Percentiles rank a stretch among this genome's conserved stretches.
These are phyloP conservation scores for Clostera curtula DNA, from an alignment of 2,888 invertebrate genomes.

Conservation along the genomic window DNA sequence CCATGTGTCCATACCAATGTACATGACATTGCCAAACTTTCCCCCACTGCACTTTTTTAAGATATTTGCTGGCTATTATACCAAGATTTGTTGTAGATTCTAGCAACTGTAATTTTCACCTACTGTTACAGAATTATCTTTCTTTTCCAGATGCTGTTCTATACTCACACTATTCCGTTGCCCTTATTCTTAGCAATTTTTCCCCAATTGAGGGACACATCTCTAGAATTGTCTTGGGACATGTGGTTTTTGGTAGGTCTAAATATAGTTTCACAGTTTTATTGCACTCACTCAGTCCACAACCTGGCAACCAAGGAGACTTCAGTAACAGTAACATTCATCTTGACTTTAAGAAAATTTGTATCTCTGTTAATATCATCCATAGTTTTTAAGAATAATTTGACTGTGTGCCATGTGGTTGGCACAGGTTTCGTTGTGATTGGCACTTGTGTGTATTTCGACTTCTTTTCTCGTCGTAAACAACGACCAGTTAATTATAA, in stretches of 20 bases:
- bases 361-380: constrained; percentile 54
- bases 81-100: too few relatives aligned
- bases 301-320: constrained; percentile 54
- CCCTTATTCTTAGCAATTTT: constrained; percentile 50
- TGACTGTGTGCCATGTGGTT: constrained; percentile 48
- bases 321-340: constrained; percentile 58
- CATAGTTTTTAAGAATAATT: constrained; percentile 58
- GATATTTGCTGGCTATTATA: too few relatives aligned
- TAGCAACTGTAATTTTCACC: too few relatives aligned
- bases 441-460: constrained; percentile 61
- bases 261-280: constrained; percentile 52
- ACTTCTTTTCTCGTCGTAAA: constrained; percentile 41
- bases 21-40: too few relatives aligned
- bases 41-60: too few relatives aligned
- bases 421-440: constrained; percentile 50
- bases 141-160: constrained; percentile 65
- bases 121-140: too few relatives aligned
- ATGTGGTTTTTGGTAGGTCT: constrained; percentile 44
- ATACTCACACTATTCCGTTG: constrained; percentile 51
- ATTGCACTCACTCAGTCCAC: constrained; percentile 58
- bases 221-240: constrained; percentile 26
- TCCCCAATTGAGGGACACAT: constrained; percentile 37
- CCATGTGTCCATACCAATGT: too few relatives aligned
- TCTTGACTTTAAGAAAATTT: constrained; percentile 60
- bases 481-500: constrained; percentile 49